phyloP scores from a whole-genome alignment of 2,888 invertebrate species.

The Eretmocerus hayati region DNA sequence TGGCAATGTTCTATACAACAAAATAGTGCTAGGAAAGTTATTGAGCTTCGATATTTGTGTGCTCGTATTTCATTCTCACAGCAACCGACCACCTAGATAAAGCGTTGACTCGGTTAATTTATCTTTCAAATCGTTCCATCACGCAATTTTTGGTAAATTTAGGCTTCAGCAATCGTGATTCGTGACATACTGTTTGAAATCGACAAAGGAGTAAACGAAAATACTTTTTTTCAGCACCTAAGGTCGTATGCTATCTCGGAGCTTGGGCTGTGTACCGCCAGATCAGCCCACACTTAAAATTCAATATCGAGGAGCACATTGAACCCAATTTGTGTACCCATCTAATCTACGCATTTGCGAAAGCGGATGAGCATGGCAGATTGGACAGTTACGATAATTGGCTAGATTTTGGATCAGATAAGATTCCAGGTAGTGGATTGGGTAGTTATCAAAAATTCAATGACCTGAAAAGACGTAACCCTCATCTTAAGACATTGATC shows the following conservation, averaged over 20 bases:
- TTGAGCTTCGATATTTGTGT: too few species aligned
- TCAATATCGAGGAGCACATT: conserved; percentile 60
- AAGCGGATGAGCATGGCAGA: conserved; percentile 51
- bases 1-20: too few species aligned
- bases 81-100: too few species aligned
- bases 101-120: too few species aligned
- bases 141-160: too few species aligned
- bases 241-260: conserved; percentile 69
- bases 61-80: too few species aligned
- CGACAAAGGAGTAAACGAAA: too few species aligned
- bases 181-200: too few species aligned
- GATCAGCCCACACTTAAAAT: conserved; percentile 58
- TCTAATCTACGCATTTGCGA: conserved; percentile 66
- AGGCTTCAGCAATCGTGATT: too few species aligned
- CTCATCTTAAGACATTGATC: conserved; percentile 53
- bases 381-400: conserved; percentile 55
- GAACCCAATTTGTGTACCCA: conserved; percentile 68
- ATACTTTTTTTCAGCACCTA: conserved; percentile 44
- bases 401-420: conserved; percentile 58
- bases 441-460: conserved; percentile 53
- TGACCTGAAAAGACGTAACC: conserved; percentile 50
- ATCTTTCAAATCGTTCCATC: too few species aligned
- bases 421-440: conserved; percentile 48
- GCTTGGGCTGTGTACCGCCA: conserved; percentile 68
- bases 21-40: too few species aligned